Percentiles rank a stretch among this genome's conserved stretches.
Conservation (phyloP, 1,140 invertebrate species). For the Caligus rogercresseyi region DNA sequence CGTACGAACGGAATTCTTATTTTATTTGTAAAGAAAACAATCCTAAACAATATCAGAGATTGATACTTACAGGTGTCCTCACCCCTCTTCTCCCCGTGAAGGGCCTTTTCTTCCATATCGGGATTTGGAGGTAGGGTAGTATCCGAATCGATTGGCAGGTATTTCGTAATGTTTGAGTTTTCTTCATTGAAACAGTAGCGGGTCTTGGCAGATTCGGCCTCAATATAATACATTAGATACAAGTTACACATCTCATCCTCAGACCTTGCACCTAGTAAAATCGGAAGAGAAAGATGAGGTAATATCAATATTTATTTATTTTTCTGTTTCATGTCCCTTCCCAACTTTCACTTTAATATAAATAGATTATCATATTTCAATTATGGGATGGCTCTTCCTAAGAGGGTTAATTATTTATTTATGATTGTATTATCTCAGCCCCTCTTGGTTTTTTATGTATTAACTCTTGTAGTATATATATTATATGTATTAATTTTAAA, state of each 20-base stretch:
- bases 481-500: no score
- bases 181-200: conserved; percentile 22
- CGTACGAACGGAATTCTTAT: no score
- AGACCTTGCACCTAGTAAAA: conserved; percentile 32
- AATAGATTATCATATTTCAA: not conserved
- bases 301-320: no score
- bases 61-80: not conserved
- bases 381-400: no score
- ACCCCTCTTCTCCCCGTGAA: conserved; percentile 23
- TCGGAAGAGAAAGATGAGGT: no score
- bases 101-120: conserved; percentile 31
- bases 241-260: conserved; percentile 52
- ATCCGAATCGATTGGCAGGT: conserved; percentile 26
- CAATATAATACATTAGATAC: conserved; percentile 45
- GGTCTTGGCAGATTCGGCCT: conserved; percentile 21
- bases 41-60: no score
- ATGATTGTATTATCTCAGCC: not conserved
- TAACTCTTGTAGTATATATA: no score
- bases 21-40: no score
- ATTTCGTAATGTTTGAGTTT: conserved; percentile 21
- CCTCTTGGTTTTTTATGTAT: not conserved
- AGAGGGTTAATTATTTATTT: no score
- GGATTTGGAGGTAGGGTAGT: conserved; percentile 31
- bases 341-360: not conserved
- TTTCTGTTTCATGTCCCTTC: not conserved